These are phyloP conservation scores for Onychostruthus taczanowskii DNA, from an alignment of 2,113 vertebrate genomes.

Conservation along the genomic window DNA sequence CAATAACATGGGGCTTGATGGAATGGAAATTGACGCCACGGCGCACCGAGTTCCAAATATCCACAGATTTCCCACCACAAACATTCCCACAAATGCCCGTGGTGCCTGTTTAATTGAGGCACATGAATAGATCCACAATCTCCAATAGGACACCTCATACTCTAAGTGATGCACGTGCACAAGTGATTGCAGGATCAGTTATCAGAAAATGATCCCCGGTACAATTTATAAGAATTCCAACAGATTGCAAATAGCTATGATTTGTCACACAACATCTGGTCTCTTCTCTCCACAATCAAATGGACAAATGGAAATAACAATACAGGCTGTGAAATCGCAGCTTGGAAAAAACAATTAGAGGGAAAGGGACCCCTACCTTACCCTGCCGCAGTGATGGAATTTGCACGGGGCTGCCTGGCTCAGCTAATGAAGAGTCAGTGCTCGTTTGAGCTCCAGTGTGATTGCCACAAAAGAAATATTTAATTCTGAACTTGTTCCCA, in stretches of 20 bases:
- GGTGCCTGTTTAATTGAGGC: neutral
- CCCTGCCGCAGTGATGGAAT: slow-evolving; percentile 38
- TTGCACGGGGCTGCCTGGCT: neutral
- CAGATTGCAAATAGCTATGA: slow-evolving; percentile 67
- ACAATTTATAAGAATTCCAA: slow-evolving; percentile 52
- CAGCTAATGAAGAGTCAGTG: neutral
- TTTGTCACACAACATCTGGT: slow-evolving; percentile 68
- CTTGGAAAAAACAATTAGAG: slow-evolving; percentile 42
- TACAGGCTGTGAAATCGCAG: slow-evolving; percentile 40
- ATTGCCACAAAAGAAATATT: neutral
- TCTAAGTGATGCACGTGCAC: slow-evolving; percentile 37
- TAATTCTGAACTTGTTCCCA: neutral
- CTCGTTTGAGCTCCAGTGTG: neutral
- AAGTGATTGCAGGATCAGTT: slow-evolving; percentile 52
- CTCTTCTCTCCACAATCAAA: slow-evolving; percentile 45
- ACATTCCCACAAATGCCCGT: neutral
- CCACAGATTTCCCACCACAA: neutral
- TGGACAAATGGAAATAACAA: slow-evolving; percentile 65
- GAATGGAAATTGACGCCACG: neutral
- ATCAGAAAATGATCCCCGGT: slow-evolving; percentile 40
- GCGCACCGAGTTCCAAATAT: neutral
- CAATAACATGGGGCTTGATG: neutral
- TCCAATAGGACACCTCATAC: neutral
- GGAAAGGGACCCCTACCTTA: slow-evolving; percentile 30
- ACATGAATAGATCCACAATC: neutral